Base-by-base conservation (phyloP, 2,888 invertebrate genomes). In the Patella depressa region DNA sequence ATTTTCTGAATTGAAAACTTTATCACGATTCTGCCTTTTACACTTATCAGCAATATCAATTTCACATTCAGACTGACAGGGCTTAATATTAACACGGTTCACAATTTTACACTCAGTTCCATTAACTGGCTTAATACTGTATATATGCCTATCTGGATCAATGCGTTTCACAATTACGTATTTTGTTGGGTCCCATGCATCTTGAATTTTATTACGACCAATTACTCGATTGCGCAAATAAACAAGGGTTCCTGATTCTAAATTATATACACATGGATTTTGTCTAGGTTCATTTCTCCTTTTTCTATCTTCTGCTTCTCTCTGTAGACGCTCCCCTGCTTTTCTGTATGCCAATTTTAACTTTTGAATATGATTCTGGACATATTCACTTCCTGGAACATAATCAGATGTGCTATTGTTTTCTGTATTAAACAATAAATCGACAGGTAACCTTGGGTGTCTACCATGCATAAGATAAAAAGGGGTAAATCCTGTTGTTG, bases 401-500 rank as follows among this genome's bases (percentile, higher is more conserved):
- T 57, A 57, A 57, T 57, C 57, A 15, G 57, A 14, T 3, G 82
- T 81, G 9, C 78, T n/a, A 59, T 83, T 17, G 15, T 57, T 57
- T 7, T 14, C 17, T 15, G 12, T 12, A n/a, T 72, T 75, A 29
- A 78, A 74, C n/a, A 79, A n/a, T 11, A 73, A 19, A 69, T 78
- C 79, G 29, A 79, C 73, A 24, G 79, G 78, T 19, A 80, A 29
- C 34, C 57, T 19, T 15, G 24, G 79, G 77, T 81, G 79, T 53
- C 78, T 53, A 5, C 81, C 78, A 69, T 78, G 80, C 19, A 80
- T 72, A 19, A 80, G 19, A 45, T 71, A 74, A 71, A 76, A 73
- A 15, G 76, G 76, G 15, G 79, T 71, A 59, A 72, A 77, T 7
- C 75, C 77, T 53, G 79, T 77, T 5, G 73, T n/a, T 15, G 65